Evolutionary conservation across 2,797 vertebrate species (phyloP).

Genomic region (Staurois parvus): DNA sequence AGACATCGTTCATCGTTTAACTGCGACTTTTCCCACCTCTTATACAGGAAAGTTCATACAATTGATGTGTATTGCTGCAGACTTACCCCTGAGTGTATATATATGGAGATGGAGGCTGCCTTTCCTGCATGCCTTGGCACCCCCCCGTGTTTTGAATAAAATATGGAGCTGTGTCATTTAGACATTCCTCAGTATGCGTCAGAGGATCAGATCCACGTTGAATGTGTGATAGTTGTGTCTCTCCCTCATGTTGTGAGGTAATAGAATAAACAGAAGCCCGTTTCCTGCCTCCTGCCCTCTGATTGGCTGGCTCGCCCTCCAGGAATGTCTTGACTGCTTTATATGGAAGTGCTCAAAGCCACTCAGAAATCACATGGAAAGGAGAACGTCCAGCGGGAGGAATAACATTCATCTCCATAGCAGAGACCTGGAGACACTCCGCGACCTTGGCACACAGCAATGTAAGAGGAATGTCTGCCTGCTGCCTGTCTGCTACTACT

Average conservation of each 20-base stretch:
- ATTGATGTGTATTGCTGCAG: no score
- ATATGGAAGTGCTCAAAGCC: slow-evolving; percentile 72
- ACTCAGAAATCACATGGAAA: slow-evolving; percentile 12
- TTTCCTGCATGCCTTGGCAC: slow-evolving; percentile 23
- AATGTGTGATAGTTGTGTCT: slow-evolving; percentile 44
- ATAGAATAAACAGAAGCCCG: slow-evolving; percentile 74
- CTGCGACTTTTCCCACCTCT: no score
- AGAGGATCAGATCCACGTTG: slow-evolving; percentile 23
- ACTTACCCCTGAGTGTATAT: background rate
- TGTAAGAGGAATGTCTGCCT: slow-evolving; percentile 29
- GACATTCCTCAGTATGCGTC: slow-evolving; percentile 60
- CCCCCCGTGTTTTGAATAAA: slow-evolving; percentile 19
- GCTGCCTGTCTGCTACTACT: no score
- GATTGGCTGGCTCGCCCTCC: slow-evolving; percentile 76
- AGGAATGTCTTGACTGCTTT: slow-evolving; percentile 80
- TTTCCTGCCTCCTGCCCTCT: slow-evolving; percentile 63
- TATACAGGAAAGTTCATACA: no score
- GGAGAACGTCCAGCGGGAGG: background rate
- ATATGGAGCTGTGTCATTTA: slow-evolving; percentile 46
- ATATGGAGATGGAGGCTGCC: background rate
- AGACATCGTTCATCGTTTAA: no score
- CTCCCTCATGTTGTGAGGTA: slow-evolving; percentile 79
- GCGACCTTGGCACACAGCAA: slow-evolving; percentile 12
- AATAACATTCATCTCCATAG: background rate
- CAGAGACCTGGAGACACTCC: background rate